These are phyloP conservation scores for Sibirionetta formosa DNA, from an alignment of 2,797 vertebrate species.

Conservation along the genomic window DNA sequence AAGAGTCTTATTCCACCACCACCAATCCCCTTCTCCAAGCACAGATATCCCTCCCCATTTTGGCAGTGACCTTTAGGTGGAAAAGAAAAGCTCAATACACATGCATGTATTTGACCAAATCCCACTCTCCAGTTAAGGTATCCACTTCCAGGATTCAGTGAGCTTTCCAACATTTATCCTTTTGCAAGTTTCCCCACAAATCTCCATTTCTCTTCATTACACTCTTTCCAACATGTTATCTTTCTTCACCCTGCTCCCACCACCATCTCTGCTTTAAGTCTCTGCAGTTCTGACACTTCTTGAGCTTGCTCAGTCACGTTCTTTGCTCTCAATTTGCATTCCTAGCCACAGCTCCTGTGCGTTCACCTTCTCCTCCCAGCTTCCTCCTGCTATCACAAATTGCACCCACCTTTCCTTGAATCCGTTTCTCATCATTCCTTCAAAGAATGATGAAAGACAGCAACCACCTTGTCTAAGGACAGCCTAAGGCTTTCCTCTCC, in stretches of 20 bases:
- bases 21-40: neutral
- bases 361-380: neutral
- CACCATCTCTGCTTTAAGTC: neutral
- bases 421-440: neutral
- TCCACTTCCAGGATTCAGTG: neutral
- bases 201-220: neutral
- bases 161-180: neutral
- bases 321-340: neutral
- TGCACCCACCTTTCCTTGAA: neutral
- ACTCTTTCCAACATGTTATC: neutral
- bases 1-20: no score
- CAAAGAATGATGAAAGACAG: neutral
- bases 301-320: neutral
- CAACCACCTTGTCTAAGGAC: neutral
- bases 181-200: neutral
- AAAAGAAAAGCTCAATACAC: neutral
- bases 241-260: neutral
- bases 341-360: neutral
- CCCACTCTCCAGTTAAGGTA: neutral
- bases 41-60: neutral
- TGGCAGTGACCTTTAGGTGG: neutral
- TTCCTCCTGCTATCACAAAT: neutral
- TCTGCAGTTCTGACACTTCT: neutral
- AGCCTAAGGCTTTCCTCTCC: neutral
- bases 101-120: neutral